phyloP scores from a whole-genome alignment of 2,888 invertebrate species.

The Erynnis tages region DNA sequence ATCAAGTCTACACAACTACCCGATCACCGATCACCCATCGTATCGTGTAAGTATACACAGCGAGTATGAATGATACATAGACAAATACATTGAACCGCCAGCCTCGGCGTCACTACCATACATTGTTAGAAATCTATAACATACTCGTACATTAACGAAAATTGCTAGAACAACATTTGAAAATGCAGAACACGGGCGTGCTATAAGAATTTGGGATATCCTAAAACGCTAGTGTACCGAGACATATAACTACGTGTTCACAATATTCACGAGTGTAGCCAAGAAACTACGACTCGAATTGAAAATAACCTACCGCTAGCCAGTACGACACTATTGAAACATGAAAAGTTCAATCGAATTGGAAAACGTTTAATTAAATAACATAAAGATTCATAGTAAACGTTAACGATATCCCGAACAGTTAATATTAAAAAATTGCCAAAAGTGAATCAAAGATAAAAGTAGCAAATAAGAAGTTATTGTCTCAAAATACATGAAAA shows the following conservation, averaged over 20 bases:
- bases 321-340: conserved; percentile 38
- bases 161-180: conserved; percentile 32
- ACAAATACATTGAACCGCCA: conserved; percentile 52
- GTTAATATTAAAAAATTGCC: conserved; percentile 18
- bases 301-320: conserved; percentile 54
- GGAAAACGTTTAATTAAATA: conserved; percentile 2
- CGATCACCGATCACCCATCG: conserved; percentile 69
- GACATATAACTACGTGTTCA: conserved; percentile 44
- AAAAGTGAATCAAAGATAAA: conserved; percentile 25
- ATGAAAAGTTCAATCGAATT: conserved; percentile 25
- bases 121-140: conserved; percentile 31
- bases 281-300: conserved; percentile 47
- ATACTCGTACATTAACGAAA: conserved; percentile 33
- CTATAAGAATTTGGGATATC: conserved; percentile 53
- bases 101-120: conserved; percentile 26
- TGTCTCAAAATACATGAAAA: conserved; percentile 58
- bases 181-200: conserved; percentile 45
- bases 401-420: conserved; percentile 12
- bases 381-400: conserved; percentile 11
- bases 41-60: conserved; percentile 67
- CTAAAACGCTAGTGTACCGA: conserved; percentile 48
- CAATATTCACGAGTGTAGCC: conserved; percentile 39
- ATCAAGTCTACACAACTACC: conserved; percentile 80
- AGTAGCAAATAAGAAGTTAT: conserved; percentile 50
- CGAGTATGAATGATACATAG: conserved; percentile 65